These are phyloP conservation scores for Alouatta caraya DNA, from an alignment of 2,797 vertebrate genomes.

Conservation along the genomic window DNA sequence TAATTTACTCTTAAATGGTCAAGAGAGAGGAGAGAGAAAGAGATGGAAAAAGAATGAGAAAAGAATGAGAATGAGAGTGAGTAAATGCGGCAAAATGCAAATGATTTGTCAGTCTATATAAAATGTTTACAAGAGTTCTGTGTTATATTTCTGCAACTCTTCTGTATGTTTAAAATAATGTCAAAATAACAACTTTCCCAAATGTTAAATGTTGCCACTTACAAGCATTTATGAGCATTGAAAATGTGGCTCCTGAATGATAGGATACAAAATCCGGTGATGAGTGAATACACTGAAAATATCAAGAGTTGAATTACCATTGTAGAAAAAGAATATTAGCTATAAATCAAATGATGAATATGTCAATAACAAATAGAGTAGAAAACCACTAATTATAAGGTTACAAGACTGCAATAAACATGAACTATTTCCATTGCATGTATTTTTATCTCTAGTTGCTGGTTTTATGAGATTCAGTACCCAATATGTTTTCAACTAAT, in stretches of 20 bases:
- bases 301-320: rapidly evolving
- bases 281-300: rapidly evolving
- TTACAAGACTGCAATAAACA: not conserved
- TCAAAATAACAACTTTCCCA: not conserved
- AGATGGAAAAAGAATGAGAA: not conserved
- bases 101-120: rapidly evolving
- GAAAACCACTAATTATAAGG: not conserved
- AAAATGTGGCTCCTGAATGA: not conserved
- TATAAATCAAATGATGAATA: not conserved
- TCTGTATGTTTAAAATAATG: not conserved
- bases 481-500: not conserved
- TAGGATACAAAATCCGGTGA: not conserved
- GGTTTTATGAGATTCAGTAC: not conserved
- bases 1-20: not conserved
- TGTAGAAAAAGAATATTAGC: not conserved
- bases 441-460: not conserved
- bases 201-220: not conserved
- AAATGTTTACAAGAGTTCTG: not conserved
- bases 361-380: not conserved
- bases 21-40: no score
- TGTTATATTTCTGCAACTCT: not conserved
- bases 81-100: not conserved
- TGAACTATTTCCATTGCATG: not conserved
- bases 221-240: no score
- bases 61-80: not conserved